Evolutionary conservation across 2,113 vertebrate species (phyloP).

Genomic region (Junco hyemalis): DNA sequence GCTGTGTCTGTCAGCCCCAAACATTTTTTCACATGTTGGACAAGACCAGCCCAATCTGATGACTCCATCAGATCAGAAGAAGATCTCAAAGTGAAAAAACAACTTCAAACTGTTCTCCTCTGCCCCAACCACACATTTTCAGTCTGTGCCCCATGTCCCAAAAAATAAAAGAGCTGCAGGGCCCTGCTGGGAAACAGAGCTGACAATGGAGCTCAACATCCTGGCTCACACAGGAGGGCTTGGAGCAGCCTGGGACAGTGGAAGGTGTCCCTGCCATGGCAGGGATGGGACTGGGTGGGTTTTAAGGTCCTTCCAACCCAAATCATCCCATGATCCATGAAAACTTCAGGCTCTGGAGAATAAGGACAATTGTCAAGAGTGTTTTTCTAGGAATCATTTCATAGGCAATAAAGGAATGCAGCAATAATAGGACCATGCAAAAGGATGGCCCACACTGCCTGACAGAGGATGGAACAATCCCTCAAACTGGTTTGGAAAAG

Average conservation of each 20-base stretch:
- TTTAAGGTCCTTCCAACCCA: neutral
- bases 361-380: neutral
- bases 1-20: neutral
- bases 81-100: neutral
- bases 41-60: neutral
- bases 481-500: neutral
- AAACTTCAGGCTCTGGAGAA: neutral
- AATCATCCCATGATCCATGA: neutral
- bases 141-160: neutral
- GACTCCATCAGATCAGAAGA: neutral
- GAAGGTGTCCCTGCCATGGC: neutral
- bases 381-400: neutral
- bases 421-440: accelerated
- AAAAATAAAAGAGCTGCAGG: neutral
- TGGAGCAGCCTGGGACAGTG: neutral
- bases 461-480: neutral
- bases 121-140: neutral
- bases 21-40: neutral
- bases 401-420: neutral
- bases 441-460: neutral
- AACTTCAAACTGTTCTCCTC: neutral
- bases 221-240: neutral
- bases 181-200: neutral
- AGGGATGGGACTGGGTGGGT: accelerated
- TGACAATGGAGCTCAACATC: neutral